Evolutionary conservation across 2,888 invertebrate genomes (phyloP).

Genomic region (Machimus rusticus): DNA sequence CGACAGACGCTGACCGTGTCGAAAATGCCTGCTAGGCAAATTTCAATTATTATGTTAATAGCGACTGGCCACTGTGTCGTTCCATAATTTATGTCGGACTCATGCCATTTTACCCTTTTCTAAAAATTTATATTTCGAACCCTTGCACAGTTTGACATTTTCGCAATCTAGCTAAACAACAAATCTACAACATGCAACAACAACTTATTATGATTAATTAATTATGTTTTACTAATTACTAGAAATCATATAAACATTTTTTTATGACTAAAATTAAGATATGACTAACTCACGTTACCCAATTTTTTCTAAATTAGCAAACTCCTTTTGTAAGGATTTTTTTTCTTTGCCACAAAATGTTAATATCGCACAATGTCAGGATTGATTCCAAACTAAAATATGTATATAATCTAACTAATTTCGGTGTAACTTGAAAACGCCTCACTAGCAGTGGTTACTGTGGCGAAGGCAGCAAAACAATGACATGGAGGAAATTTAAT

Average conservation of each 20-base stretch:
- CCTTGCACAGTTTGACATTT: neutral
- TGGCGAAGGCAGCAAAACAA: neutral
- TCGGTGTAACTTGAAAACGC: neutral
- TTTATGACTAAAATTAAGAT: too few species aligned
- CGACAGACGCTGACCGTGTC: constrained; percentile 4
- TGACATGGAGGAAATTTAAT: too few species aligned
- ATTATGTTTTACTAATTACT: too few species aligned
- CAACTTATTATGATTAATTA: too few species aligned
- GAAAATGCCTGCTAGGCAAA: constrained; percentile 42
- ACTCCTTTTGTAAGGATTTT: too few species aligned
- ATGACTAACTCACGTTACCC: too few species aligned
- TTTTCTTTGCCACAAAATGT: too few species aligned
- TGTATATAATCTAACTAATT: too few species aligned
- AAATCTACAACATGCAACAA: too few species aligned
- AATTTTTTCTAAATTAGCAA: too few species aligned
- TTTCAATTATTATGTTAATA: constrained; percentile 47
- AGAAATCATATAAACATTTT: too few species aligned
- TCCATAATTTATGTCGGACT: constrained; percentile 42
- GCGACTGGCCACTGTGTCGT: constrained; percentile 30
- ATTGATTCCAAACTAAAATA: neutral
- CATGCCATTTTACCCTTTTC: neutral
- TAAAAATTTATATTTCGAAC: neutral
- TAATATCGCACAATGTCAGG: neutral
- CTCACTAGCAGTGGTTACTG: neutral
- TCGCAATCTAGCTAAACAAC: neutral